Percentiles rank a stretch among this genome's conserved stretches.
Evolutionary conservation across 2,888 invertebrate species (phyloP).

Genomic region (Drosophila pullipes): DNA sequence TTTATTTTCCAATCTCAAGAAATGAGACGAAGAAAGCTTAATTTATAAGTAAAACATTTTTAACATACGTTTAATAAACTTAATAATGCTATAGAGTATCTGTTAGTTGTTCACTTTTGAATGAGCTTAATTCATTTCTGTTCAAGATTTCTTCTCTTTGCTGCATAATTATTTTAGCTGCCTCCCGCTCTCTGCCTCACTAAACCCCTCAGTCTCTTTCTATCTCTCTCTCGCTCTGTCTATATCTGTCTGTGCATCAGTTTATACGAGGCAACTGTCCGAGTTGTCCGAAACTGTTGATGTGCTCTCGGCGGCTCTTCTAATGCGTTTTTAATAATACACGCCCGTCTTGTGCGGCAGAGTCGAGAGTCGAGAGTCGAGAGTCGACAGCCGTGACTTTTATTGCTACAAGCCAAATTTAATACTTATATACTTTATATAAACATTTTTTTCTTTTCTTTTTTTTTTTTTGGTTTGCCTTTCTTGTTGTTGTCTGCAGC

Average conservation of each 20-base stretch:
- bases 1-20: not conserved
- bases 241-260: constrained; percentile 46
- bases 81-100: not conserved
- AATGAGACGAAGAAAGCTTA: not conserved
- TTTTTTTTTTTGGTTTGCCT: not conserved
- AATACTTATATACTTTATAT: constrained; percentile 11
- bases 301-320: constrained; percentile 74
- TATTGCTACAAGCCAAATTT: constrained; percentile 15
- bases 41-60: not conserved
- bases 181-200: constrained; percentile 16
- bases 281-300: constrained; percentile 40
- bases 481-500: constrained; percentile 31
- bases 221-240: not conserved
- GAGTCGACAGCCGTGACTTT: constrained; percentile 4
- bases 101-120: not conserved
- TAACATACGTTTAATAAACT: not conserved
- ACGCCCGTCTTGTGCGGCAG: constrained; percentile 78
- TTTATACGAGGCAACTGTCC: constrained; percentile 67
- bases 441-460: not conserved
- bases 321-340: constrained; percentile 86
- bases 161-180: constrained; percentile 67
- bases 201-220: not conserved
- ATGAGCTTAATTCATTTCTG: constrained; percentile 6
- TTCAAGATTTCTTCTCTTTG: constrained; percentile 59
- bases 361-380: not conserved